Base-by-base conservation (phyloP, 2,113 vertebrate genomes). In the Marmota flaviventris region DNA sequence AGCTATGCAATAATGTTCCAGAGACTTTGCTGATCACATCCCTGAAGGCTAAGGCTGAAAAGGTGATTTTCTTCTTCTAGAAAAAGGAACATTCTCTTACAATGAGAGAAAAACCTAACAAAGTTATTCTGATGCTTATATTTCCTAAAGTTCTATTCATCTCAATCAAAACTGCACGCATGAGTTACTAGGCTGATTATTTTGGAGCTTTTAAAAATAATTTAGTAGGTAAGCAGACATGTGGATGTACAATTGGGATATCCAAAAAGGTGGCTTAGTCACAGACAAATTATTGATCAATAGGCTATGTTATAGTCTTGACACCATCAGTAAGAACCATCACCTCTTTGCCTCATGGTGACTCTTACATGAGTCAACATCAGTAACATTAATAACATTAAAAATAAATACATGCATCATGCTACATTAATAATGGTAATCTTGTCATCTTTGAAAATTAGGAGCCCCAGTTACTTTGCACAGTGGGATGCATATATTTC, bases 391-490 rank as follows among this genome's bases (percentile, higher is more conserved):
- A 98, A 98, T 98, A 98, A 97, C 92, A 97, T 98, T 98, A 98
- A 97, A 97, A 98, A 98, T 98, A 98, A 98, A 98, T 96, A 97
- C 85, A 95, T 95, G 67, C 92, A 97, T 93, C 96, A 96, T 97
- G 97, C 97, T 98, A 97, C 96, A 98, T 98, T 98, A 98, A 98
- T 98, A 98, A 98, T n/a, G 91, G 84, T 97, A 98, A 98, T 98
- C 97, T 98, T 98, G 95, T 98, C 97, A 97, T 98, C 13, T 48
- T 95, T 97, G 98, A 98, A 98, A 98, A 98, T 97, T 97, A 83
- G 8, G 72, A 97, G 98, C 95, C 93, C 84, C 1, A n/a, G 97
- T 97, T 98, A 97, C 95, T 98, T 98, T 98, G 98, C 98, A 98
- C 98, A 98, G 98, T 98, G 95, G 97, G 98, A 96, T 1, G 4